Conservation (phyloP, 2,113 vertebrate species). For the Procavia capensis region DNA sequence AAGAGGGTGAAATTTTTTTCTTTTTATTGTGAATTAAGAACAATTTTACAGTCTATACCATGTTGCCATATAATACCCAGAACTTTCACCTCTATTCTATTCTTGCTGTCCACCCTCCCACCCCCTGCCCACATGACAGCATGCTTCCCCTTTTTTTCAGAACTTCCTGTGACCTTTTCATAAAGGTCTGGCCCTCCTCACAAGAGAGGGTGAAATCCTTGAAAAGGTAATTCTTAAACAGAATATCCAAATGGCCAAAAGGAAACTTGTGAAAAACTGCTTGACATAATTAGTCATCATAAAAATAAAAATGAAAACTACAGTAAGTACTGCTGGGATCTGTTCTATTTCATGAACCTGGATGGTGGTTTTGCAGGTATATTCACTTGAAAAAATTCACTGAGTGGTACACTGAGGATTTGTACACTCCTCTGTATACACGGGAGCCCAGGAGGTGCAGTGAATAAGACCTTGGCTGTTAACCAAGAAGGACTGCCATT, state of each 20-base stretch:
- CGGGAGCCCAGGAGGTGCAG: too few relatives aligned
- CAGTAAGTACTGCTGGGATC: background rate
- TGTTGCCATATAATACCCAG: too few relatives aligned
- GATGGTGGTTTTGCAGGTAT: background rate
- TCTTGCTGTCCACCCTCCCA: too few relatives aligned
- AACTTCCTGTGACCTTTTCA: too few relatives aligned
- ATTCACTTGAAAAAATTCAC: background rate
- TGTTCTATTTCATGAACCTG: background rate
- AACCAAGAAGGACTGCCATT: too few relatives aligned
- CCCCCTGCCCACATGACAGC: too few relatives aligned
- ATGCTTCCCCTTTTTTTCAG: too few relatives aligned
- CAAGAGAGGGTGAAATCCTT: background rate
- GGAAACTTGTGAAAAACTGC: background rate
- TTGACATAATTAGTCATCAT: background rate
- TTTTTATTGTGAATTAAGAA: too few relatives aligned
- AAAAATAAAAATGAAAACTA: constrained; percentile 26
- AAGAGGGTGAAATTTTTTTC: background rate
- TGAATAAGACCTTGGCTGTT: too few relatives aligned
- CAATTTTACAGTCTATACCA: too few relatives aligned
- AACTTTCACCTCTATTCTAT: too few relatives aligned
- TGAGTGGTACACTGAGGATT: background rate
- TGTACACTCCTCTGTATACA: background rate
- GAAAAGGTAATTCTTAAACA: background rate
- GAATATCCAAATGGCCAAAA: background rate
- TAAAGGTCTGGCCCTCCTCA: too few relatives aligned